These are phyloP conservation scores for Sterna hirundo DNA, from an alignment of 2,113 vertebrate species.

Conservation along the genomic window DNA sequence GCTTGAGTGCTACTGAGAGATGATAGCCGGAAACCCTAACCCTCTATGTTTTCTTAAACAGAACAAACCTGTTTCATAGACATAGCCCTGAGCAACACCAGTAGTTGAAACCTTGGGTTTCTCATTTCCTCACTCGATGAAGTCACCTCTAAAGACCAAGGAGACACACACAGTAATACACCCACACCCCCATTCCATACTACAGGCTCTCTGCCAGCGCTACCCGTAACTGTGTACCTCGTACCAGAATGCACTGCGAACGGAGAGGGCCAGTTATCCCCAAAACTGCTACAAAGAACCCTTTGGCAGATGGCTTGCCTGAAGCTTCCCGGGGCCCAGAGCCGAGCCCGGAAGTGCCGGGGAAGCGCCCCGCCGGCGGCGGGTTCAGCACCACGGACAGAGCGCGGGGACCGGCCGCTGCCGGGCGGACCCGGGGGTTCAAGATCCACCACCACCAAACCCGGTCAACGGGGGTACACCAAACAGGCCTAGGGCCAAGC, in stretches of 20 bases:
- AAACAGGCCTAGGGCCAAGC: background rate
- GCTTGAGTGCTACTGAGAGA: background rate
- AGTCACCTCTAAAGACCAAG: background rate
- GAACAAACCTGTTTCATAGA: background rate
- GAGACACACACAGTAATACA: background rate
- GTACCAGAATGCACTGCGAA: rapidly evolving
- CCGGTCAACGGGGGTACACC: rapidly evolving
- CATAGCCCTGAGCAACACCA: background rate
- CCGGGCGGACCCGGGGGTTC: background rate
- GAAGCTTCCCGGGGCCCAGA: rapidly evolving
- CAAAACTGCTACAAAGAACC: no score
- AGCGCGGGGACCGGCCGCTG: background rate
- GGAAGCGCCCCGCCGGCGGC: background rate
- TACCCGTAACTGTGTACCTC: rapidly evolving
- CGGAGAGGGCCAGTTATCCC: background rate
- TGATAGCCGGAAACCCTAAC: background rate
- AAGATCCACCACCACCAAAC: rapidly evolving
- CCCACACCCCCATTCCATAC: rapidly evolving
- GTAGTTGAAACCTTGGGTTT: background rate
- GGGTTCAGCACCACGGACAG: slow-evolving; percentile 63
- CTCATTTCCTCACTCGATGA: background rate
- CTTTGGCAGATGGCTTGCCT: rapidly evolving
- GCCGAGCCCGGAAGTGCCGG: background rate
- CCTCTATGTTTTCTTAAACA: background rate
- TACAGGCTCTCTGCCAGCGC: background rate